Percentiles rank a stretch among this genome's conserved stretches.
Conservation (phyloP, 2,888 invertebrate species). For the Oscheius sp. region DNA sequence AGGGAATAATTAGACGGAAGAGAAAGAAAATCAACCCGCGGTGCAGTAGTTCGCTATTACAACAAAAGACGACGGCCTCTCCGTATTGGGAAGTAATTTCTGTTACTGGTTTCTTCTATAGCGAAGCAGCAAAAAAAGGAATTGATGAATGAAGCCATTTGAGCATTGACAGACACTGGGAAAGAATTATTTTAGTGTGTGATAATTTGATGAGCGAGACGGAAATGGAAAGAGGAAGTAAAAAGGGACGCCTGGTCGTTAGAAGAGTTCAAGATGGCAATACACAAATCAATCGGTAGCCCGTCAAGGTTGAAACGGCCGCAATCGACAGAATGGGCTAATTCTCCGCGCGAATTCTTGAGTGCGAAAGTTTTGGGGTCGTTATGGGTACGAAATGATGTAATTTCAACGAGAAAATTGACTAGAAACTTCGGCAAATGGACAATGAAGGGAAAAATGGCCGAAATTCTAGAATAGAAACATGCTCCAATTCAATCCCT, state of each 20-base stretch:
- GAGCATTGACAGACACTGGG: neutral
- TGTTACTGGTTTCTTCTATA: neutral
- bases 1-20: neutral
- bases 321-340: constrained; percentile 5
- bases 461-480: no score
- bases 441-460: no score
- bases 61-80: no score
- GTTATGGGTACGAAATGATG: no score
- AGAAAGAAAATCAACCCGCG: neutral
- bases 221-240: constrained; percentile 4
- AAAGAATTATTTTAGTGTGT: no score
- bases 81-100: neutral
- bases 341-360: neutral
- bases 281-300: constrained; percentile 26
- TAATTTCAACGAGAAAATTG: no score
- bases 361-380: no score
- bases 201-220: neutral
- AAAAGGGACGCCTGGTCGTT: neutral
- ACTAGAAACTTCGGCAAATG: no score
- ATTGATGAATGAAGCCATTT: neutral
- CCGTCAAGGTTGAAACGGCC: constrained; percentile 33
- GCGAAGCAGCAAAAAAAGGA: neutral
- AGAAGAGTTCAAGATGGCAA: constrained; percentile 13
- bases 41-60: no score
- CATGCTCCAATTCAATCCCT: no score